Percentiles rank a stretch among this genome's conserved stretches.
Conservation (phyloP, 2,888 invertebrate genomes). For the Ceratothoa steindachneri region DNA sequence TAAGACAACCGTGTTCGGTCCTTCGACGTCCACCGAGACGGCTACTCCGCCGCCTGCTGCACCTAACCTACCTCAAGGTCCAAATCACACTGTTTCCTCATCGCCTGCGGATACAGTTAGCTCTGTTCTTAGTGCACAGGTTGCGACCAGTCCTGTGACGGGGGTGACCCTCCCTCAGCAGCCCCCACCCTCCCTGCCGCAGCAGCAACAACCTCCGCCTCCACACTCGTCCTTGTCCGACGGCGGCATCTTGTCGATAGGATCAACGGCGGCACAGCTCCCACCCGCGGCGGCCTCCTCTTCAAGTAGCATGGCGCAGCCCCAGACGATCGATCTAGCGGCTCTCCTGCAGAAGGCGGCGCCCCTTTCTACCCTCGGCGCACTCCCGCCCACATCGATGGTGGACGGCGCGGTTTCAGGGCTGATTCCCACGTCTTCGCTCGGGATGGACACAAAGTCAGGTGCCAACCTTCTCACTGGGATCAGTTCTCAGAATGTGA, state of each 20-base stretch:
- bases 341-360: constrained; percentile 50
- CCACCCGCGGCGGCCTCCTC: constrained; percentile 28
- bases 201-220: no score
- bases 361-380: constrained; percentile 42
- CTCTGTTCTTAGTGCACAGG: background rate
- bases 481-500: constrained; percentile 40
- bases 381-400: constrained; percentile 16
- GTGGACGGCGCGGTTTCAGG: constrained; percentile 29
- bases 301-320: constrained; percentile 31
- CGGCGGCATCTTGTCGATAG: background rate
- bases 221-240: background rate
- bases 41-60: background rate
- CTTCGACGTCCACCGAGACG: background rate
- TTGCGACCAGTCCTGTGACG: background rate
- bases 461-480: constrained; percentile 32
- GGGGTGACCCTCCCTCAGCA: background rate
- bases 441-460: constrained; percentile 31
- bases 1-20: constrained; percentile 83
- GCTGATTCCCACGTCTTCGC: constrained; percentile 26
- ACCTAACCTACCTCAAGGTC: background rate
- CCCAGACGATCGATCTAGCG: constrained; percentile 49
- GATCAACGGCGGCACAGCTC: background rate
- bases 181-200: background rate
- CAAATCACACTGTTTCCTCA: background rate
- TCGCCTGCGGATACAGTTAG: background rate